Evolutionary conservation across 2,797 vertebrate species (phyloP).

Genomic region (Chrysocyon brachyurus): DNA sequence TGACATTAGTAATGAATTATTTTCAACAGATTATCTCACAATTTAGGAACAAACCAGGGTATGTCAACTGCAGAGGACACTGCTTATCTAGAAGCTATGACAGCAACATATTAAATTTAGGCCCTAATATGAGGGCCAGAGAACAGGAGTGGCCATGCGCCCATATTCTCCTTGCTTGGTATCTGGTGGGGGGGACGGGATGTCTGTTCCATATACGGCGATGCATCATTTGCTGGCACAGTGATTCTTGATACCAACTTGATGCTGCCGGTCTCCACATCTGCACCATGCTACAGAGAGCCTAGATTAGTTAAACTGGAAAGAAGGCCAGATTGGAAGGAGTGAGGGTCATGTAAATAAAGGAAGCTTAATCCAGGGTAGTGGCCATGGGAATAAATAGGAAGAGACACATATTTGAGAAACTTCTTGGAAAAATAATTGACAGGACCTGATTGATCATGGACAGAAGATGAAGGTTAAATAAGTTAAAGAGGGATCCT

Average conservation of each 20-base stretch:
- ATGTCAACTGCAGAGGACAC: neutral
- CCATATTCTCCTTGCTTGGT: neutral
- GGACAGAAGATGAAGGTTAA: neutral
- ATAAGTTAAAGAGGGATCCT: slow-evolving; percentile 18
- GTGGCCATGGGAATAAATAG: neutral
- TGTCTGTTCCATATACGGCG: neutral
- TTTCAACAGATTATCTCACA: neutral
- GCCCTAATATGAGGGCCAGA: neutral
- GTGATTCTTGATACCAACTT: neutral
- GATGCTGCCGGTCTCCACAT: neutral
- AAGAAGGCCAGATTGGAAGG: neutral
- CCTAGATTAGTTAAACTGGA: neutral
- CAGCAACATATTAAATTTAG: neutral
- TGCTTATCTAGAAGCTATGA: neutral
- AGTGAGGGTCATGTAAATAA: neutral
- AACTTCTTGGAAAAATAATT: slow-evolving; percentile 10
- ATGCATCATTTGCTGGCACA: neutral
- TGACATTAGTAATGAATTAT: slow-evolving; percentile 37
- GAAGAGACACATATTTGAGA: neutral
- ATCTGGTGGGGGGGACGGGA: neutral
- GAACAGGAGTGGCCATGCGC: neutral
- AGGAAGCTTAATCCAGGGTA: neutral
- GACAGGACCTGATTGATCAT: neutral
- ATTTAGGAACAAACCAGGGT: neutral
- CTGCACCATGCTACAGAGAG: neutral